Evolutionary conservation across 2,888 invertebrate species (phyloP).

Genomic region (Lochmaea crataegi): DNA sequence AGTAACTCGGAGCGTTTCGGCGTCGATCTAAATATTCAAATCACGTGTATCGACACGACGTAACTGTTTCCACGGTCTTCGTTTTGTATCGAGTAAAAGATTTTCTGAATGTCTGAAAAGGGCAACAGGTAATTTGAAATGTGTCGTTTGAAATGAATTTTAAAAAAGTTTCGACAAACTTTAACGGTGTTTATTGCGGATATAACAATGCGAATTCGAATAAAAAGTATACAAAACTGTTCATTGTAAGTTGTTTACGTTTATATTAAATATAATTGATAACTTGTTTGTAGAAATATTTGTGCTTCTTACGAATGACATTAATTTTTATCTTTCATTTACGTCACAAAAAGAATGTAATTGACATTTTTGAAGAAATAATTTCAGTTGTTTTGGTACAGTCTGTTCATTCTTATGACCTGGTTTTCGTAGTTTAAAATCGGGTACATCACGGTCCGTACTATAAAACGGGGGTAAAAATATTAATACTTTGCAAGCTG

Average conservation of each 20-base stretch:
- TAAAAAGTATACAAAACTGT: neutral
- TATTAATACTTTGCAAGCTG: too few relatives aligned
- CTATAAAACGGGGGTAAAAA: too few relatives aligned
- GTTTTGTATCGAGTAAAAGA: conserved; percentile 14
- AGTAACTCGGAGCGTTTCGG: conserved; percentile 20
- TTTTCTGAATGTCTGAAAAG: neutral
- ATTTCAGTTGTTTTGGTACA: too few relatives aligned
- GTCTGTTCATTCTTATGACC: too few relatives aligned
- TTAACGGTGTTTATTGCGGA: neutral
- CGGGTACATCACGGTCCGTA: too few relatives aligned
- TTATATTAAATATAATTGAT: neutral
- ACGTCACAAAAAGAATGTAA: too few relatives aligned
- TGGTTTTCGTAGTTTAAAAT: too few relatives aligned
- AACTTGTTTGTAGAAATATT: neutral
- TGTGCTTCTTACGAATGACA: too few relatives aligned
- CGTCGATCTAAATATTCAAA: conserved; percentile 13
- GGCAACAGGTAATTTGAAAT: conserved; percentile 8
- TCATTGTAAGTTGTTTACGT: neutral
- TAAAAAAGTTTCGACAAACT: neutral
- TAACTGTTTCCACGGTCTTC: conserved; percentile 16
- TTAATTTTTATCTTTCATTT: too few relatives aligned
- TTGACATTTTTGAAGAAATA: too few relatives aligned
- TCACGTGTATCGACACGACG: conserved; percentile 37
- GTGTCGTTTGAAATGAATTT: neutral
- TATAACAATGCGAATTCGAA: neutral